These are phyloP conservation scores for Hirudo medicinalis DNA, from an alignment of 1,140 invertebrate species.

Conservation along the genomic window DNA sequence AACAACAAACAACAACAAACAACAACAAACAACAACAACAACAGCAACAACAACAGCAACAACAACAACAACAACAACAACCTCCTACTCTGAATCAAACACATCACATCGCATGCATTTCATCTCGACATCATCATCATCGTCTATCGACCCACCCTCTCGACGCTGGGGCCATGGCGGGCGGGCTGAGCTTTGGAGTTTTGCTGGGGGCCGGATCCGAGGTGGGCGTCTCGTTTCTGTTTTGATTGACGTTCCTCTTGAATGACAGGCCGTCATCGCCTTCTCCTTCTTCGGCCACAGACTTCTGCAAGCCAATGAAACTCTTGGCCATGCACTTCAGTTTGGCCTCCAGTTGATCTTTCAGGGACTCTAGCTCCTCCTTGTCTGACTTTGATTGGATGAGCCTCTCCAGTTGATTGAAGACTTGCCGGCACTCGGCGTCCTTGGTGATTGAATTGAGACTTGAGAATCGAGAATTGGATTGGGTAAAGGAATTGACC, in stretches of 20 bases:
- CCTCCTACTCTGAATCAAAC: too few species aligned
- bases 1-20: too few species aligned
- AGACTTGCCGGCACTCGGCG: neutral
- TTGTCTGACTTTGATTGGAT: conserved; percentile 4
- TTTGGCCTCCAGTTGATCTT: conserved; percentile 13
- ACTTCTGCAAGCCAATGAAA: conserved; percentile 9
- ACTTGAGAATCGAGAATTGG: too few species aligned
- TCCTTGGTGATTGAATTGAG: too few species aligned
- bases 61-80: too few species aligned
- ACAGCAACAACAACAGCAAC: too few species aligned
- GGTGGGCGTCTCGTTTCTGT: neutral
- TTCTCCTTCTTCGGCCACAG: neutral
- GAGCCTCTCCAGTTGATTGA: conserved; percentile 2
- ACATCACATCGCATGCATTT: too few species aligned
- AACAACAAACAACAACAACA: too few species aligned
- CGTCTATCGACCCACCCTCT: neutral
- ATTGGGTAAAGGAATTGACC: neutral
- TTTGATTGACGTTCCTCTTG: conserved; percentile 7
- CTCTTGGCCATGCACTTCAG: conserved; percentile 12
- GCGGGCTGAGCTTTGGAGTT: neutral
- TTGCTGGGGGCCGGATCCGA: neutral
- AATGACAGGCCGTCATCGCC: neutral
- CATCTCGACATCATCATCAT: too few species aligned
- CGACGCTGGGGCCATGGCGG: neutral
- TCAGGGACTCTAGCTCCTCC: conserved; percentile 11